These are phyloP conservation scores for Thereva unica DNA, from an alignment of 2,888 invertebrate genomes.

Conservation along the genomic window DNA sequence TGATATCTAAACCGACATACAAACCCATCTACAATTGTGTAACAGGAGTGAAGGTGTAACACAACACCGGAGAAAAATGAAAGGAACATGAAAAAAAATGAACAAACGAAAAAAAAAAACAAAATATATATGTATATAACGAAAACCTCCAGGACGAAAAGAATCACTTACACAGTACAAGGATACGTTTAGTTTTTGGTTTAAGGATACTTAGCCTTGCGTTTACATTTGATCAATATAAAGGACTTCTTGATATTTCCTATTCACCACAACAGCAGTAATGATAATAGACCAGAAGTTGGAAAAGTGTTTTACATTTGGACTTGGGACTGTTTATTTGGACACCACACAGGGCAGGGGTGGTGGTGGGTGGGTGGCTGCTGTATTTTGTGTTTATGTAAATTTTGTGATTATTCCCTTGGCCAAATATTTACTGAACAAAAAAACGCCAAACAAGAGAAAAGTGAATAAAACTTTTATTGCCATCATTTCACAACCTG, in stretches of 20 bases:
- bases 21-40: slow-evolving; percentile 22
- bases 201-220: slow-evolving; percentile 9
- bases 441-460: too few species aligned
- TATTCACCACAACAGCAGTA: slow-evolving; percentile 18
- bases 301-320: slow-evolving; percentile 24
- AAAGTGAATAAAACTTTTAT: too few species aligned
- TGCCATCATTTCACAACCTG: too few species aligned
- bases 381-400: slow-evolving; percentile 16
- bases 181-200: slow-evolving; percentile 4
- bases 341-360: too few species aligned
- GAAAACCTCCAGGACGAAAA: slow-evolving; percentile 27
- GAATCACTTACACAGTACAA: slow-evolving; percentile 9
- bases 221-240: slow-evolving; percentile 31
- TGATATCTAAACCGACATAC: slow-evolving; percentile 26
- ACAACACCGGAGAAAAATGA: too few species aligned
- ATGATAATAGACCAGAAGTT: slow-evolving; percentile 9
- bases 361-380: too few species aligned
- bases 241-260: slow-evolving; percentile 24
- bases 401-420: slow-evolving; percentile 31
- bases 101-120: too few species aligned
- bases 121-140: too few species aligned
- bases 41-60: slow-evolving; percentile 5
- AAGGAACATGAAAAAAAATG: too few species aligned
- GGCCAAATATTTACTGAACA: slow-evolving; percentile 18
- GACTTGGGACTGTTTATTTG: neutral